Percentiles rank a stretch among this genome's conserved stretches.
Evolutionary conservation across 2,113 vertebrate genomes (phyloP).

Genomic region (Gnathonemus echidnorhynchus): DNA sequence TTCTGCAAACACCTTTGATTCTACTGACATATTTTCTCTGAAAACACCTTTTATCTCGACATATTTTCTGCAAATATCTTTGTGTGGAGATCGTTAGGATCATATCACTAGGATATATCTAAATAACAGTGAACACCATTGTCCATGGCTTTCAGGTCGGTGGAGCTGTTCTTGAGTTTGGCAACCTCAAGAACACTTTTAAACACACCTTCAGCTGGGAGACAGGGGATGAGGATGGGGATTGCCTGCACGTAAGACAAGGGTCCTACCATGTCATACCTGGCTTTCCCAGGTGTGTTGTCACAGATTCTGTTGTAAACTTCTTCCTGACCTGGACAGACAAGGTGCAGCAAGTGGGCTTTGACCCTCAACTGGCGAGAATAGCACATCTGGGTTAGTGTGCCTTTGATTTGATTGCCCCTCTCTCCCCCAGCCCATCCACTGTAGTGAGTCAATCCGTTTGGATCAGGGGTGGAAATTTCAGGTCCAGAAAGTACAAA

Average conservation of each 20-base stretch:
- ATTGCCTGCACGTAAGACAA: constrained; percentile 64
- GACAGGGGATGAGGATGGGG: constrained; percentile 65
- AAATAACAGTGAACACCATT: background rate
- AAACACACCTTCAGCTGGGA: constrained; percentile 72
- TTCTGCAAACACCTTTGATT: too few relatives aligned
- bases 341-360: constrained; percentile 74
- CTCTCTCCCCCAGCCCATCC: background rate
- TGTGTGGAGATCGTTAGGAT: background rate
- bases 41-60: background rate
- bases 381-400: constrained; percentile 73
- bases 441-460: background rate
- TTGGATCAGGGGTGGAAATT: too few relatives aligned
- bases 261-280: constrained; percentile 73
- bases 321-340: constrained; percentile 81
- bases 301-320: constrained; percentile 79
- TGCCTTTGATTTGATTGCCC: background rate
- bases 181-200: constrained; percentile 69
- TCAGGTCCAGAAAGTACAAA: too few relatives aligned
- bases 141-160: constrained; percentile 62
- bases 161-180: constrained; percentile 74
- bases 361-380: constrained; percentile 71
- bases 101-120: background rate
- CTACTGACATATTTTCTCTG: background rate
- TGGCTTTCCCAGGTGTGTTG: constrained; percentile 79
- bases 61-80: background rate